Base-by-base conservation (phyloP, 1,140 invertebrate species). In the Dolichoris vasculosae region DNA sequence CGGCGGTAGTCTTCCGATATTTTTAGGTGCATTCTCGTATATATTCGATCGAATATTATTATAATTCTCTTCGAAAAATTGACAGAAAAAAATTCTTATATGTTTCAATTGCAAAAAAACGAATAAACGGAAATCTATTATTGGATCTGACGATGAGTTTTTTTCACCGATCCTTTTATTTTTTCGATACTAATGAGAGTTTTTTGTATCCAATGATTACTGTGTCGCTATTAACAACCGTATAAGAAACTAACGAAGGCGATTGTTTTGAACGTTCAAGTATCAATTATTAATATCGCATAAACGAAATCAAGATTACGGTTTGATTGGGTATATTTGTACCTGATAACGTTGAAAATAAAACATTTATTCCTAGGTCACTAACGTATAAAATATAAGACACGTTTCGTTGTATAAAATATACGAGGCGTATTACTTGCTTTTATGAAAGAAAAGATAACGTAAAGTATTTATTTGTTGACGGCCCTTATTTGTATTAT, bases 361-460 rank as follows among this genome's bases (percentile, higher is more conserved):
- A 73, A 48, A 46, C n/a, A 76, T 48, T 30, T 13, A 30, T 76
- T 76, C 26, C n/a, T 76, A 76, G 46, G n/a, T 76, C 73, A 30
- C 8, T 32, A 15, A 43, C 20, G 73, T 46, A n/a, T 15, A 2
- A 75, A n/a, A 20, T 9, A 9, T n/a, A n/a, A n/a, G n/a, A n/a
- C n/a, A n/a, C n/a, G n/a, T n/a, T n/a, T n/a, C n/a, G n/a, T n/a
- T n/a, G n/a, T n/a, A n/a, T n/a, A n/a, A n/a, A n/a, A n/a, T 17
- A n/a, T 46, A 20, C 9, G 6, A 26, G 3, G 15, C n/a, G 17
- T 69, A 69, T 69, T 71, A 71, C 15, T 71, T 38, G 67, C 1
- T 63, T 63, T 26, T 63, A 63, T 63, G 26, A n/a, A 63, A 26
- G 59, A n/a, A 63, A n/a, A n/a, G 59, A 63, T 63, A 35, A 67